These are phyloP conservation scores for Eriosoma lanigerum DNA, from an alignment of 1,140 invertebrate species.

Conservation along the genomic window DNA sequence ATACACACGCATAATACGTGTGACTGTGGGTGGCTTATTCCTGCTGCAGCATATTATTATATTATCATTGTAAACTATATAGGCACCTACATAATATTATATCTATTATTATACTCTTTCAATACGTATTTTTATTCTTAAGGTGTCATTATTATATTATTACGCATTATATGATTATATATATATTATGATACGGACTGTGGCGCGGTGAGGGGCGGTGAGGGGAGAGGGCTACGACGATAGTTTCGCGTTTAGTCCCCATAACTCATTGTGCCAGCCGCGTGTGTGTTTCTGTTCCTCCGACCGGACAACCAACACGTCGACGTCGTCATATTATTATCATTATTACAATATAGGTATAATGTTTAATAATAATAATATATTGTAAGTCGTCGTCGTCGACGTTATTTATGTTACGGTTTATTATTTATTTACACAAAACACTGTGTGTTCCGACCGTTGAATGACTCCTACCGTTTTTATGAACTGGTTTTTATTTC, in stretches of 20 bases:
- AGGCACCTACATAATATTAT: too few relatives aligned
- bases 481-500: slow-evolving; percentile 50
- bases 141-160: slow-evolving; percentile 42
- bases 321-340: background rate
- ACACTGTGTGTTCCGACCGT: slow-evolving; percentile 44
- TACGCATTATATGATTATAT: background rate
- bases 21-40: slow-evolving; percentile 46
- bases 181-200: too few relatives aligned
- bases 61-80: slow-evolving; percentile 22
- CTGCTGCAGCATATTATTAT: background rate
- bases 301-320: slow-evolving; percentile 24
- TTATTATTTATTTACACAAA: slow-evolving; percentile 52
- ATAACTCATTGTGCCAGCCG: slow-evolving; percentile 38
- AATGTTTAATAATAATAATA: background rate
- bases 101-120: slow-evolving; percentile 34
- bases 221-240: background rate
- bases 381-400: slow-evolving; percentile 30
- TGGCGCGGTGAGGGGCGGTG: background rate
- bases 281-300: slow-evolving; percentile 17
- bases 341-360: background rate
- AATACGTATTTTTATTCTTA: slow-evolving; percentile 44
- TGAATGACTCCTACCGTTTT: slow-evolving; percentile 51
- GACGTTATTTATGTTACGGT: slow-evolving; percentile 48
- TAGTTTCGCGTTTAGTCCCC: slow-evolving; percentile 34
- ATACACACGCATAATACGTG: background rate